These are phyloP conservation scores for Lepidocyrtinus sp. DNA, from an alignment of 2,888 invertebrate species.

Conservation along the genomic window DNA sequence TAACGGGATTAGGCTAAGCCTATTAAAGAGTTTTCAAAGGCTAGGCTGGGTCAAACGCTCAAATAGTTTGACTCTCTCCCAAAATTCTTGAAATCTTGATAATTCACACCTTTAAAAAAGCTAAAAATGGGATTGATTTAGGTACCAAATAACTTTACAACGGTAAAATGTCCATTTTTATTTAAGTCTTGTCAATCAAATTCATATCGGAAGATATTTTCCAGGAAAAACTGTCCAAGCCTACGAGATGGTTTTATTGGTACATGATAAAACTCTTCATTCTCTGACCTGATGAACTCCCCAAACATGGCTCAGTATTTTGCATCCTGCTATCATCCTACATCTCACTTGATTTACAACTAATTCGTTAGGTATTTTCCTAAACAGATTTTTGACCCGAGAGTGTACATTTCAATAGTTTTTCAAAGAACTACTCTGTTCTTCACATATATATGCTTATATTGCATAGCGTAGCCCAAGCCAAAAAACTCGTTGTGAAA, in stretches of 20 bases:
- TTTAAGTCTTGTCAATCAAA: slow-evolving; percentile 1
- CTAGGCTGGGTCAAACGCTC: neutral
- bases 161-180: neutral
- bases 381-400: neutral
- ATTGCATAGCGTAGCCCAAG: neutral
- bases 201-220: neutral
- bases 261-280: neutral
- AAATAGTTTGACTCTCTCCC: neutral
- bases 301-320: neutral
- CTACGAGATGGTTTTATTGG: neutral
- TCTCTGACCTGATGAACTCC: neutral
- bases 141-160: neutral
- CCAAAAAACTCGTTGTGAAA: slow-evolving; percentile 9
- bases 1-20: neutral
- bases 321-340: neutral
- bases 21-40: neutral
- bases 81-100: too few species aligned
- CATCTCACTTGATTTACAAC: neutral
- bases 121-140: neutral
- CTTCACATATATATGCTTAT: neutral
- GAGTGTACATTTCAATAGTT: neutral
- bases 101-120: neutral
- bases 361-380: neutral
- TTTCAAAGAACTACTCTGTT: neutral
- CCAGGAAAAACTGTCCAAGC: neutral